phyloP scores from a whole-genome alignment of 2,888 invertebrate genomes.

The Dermolepida albohirtum region DNA sequence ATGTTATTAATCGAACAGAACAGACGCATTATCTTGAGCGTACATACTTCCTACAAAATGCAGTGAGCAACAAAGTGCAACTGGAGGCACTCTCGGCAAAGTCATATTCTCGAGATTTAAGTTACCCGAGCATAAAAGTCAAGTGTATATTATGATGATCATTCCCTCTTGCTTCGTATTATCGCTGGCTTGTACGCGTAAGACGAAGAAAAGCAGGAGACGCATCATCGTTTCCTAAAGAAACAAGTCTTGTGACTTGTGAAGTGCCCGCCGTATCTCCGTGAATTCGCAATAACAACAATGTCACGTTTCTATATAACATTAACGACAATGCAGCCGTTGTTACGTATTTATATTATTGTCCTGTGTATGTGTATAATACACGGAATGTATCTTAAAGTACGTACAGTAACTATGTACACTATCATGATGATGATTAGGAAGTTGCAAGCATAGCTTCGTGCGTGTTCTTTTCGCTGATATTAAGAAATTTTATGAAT shows the following conservation, averaged over 20 bases:
- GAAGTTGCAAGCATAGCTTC: too few species aligned
- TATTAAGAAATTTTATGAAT: too few species aligned
- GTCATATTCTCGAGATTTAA: constrained; percentile 32
- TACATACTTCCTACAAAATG: constrained; percentile 35
- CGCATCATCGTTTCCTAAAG: constrained; percentile 7
- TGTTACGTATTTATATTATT: constrained; percentile 27
- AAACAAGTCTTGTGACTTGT: constrained; percentile 14
- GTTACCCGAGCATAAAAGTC: constrained; percentile 31
- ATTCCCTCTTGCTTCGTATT: not conserved
- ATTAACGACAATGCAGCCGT: constrained; percentile 27
- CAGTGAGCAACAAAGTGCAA: constrained; percentile 38
- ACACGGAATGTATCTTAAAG: too few species aligned
- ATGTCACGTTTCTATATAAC: constrained; percentile 24
- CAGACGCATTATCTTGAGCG: constrained; percentile 40
- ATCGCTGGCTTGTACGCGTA: too few species aligned
- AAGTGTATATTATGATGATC: constrained; percentile 12
- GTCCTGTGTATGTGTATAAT: too few species aligned
- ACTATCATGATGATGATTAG: too few species aligned
- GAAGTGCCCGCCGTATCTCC: constrained; percentile 24
- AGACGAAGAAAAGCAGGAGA: too few species aligned
- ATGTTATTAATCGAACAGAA: constrained; percentile 27
- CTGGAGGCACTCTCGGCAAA: constrained; percentile 10
- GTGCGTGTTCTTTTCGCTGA: too few species aligned
- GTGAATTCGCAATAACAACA: constrained; percentile 28
- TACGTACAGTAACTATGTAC: too few species aligned